Base-by-base conservation (phyloP, 1,140 invertebrate genomes). In the Drosophila kohkoa region DNA sequence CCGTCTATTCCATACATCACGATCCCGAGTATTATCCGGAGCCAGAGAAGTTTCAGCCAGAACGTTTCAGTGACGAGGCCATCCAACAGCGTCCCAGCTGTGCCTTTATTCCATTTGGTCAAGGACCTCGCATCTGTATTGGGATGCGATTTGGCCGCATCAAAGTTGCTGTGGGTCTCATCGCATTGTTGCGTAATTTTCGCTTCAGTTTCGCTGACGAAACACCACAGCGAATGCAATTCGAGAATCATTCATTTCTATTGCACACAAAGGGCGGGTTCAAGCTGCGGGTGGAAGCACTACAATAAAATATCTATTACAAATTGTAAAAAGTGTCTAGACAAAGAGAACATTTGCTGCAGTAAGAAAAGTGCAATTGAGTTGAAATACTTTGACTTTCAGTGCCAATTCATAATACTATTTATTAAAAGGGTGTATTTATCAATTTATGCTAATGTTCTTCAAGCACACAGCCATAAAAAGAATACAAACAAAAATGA, bases 41-140 rank as follows among this genome's bases (percentile, higher is more conserved):
- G 48, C 94, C 94, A 2, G 86, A 92, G 6, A 73, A 60, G 55
- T 94, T 93, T 67, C 90, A 93, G 74, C 95, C 95, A 0, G 95
- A 96, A 73, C 91, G 95, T 63, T 96, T 96, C 78, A 69, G 93
- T 2, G 92, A 93, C 2, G 93, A 94, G 69, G 93, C 93, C 51
- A 81, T 92, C n/a, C 55, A 91, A 30, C 88, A 91, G n/a, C 92
- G 95, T 25, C 94, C 94, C 83, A 93, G 92, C 10, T 94, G 93
- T 72, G 81, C 94, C 0, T 96, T 94, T 79, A 93, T 96, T 43
- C 95, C 96, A 5, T 97, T 97, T 85, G 96, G 95, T 32, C 94
- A 95, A 67, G 96, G 96, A 20, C 94, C 94, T 0, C 93, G 96
- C 65, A 95, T 94, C 86, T 95, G 94, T 75, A 94, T 95, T 71